A percentile compares a stretch with the other conserved stretches of the same genome.
phyloP scores from a whole-genome alignment of 2,888 invertebrate genomes.

The Drymonia ruficornis region DNA sequence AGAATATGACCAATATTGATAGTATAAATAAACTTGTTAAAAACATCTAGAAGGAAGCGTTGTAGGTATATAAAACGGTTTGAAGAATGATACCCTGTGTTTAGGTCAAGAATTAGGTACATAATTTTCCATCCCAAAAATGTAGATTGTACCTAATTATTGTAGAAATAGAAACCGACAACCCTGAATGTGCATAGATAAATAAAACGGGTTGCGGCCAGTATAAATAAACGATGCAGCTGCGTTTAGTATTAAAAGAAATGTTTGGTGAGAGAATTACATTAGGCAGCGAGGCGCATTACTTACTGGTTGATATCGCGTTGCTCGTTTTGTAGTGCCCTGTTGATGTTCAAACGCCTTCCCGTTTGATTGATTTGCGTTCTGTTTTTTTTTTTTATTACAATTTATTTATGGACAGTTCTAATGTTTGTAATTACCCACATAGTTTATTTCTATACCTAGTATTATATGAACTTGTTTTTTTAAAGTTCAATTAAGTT shows the following conservation, averaged over 20 bases:
- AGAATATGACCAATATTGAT: too few relatives aligned
- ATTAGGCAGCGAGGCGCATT: conserved; percentile 31
- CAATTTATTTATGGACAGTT: conserved; percentile 6
- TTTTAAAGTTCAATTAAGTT: too few relatives aligned
- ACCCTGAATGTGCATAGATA: conserved; percentile 27
- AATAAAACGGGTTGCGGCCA: conserved; percentile 46
- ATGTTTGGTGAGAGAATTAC: conserved; percentile 46
- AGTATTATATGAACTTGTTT: too few relatives aligned
- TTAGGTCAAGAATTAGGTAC: too few relatives aligned
- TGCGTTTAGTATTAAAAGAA: conserved; percentile 47
- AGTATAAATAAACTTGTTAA: too few relatives aligned
- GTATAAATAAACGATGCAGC: conserved; percentile 51
- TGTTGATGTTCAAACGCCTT: conserved; percentile 36
- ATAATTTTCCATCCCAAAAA: too few relatives aligned
- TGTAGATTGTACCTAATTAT: too few relatives aligned
- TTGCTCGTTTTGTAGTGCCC: conserved; percentile 35
- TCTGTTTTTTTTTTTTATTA: conserved; percentile 26
- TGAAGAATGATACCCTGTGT: too few relatives aligned
- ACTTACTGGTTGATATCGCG: conserved; percentile 32
- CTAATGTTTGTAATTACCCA: conserved; percentile 1
- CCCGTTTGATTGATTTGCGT: conserved; percentile 11
- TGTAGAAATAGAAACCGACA: conserved; percentile 25
- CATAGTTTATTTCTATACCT: background rate
- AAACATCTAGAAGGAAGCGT: too few relatives aligned
- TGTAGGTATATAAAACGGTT: too few relatives aligned